Evolutionary conservation across 2,888 invertebrate genomes (phyloP).

Genomic region (Arenicola marina): DNA sequence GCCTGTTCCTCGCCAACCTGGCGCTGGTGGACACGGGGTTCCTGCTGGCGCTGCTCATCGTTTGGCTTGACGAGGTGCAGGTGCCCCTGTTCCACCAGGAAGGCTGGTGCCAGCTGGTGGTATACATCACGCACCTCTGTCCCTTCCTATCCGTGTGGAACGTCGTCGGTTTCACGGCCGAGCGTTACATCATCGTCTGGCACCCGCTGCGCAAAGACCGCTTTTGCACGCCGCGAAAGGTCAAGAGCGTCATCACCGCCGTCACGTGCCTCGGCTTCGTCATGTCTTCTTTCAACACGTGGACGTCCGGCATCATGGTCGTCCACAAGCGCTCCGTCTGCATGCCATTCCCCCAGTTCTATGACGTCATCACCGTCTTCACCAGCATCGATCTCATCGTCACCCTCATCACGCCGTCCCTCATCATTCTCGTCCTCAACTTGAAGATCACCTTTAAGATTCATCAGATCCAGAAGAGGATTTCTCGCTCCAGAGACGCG

Average conservation of each 20-base stretch:
- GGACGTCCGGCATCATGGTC: constrained; percentile 16
- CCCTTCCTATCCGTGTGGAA: constrained; percentile 26
- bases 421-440: constrained; percentile 21
- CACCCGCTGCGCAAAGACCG: constrained; percentile 22
- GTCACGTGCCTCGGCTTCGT: constrained; percentile 2
- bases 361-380: constrained; percentile 12
- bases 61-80: constrained; percentile 25
- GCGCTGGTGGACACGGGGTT: constrained; percentile 27
- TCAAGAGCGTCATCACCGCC: constrained; percentile 12
- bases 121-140: constrained; percentile 68
- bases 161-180: constrained; percentile 24
- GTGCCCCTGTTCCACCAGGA: constrained; percentile 50
- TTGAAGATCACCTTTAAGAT: constrained; percentile 12
- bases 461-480: constrained; percentile 5
- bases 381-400: constrained; percentile 14
- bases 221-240: constrained; percentile 11
- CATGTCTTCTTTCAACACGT: constrained; percentile 12
- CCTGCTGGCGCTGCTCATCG: constrained; percentile 17
- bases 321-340: constrained; percentile 2
- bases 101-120: constrained; percentile 74
- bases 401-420: constrained; percentile 15
- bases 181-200: constrained; percentile 23
- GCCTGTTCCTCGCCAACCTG: constrained; percentile 27
- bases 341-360: constrained; percentile 12
- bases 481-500: not conserved